Base-by-base conservation (phyloP, 2,113 vertebrate genomes). In the Ophthalmolycus amberensis region DNA sequence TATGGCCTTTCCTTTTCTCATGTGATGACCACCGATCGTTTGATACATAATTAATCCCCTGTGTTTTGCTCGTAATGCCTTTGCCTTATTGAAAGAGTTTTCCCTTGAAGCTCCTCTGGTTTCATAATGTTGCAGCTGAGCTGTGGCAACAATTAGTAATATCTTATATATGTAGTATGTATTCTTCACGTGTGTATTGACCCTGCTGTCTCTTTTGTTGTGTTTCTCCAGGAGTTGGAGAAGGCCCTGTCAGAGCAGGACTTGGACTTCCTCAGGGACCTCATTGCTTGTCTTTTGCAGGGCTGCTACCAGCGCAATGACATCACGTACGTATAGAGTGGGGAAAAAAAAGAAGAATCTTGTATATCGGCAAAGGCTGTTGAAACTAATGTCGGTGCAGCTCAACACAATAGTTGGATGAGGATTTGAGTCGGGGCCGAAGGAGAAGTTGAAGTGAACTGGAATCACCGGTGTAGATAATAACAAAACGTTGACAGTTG, bases 251-350 rank as follows among this genome's bases (percentile, higher is more conserved):
- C 97, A 54, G 95, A 95, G 82, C 97, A 99, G 83, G 97, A 99
- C 71, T 91, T 95, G 62, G 96, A 96, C 76, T 99, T 99, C 92
- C 97, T 99, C 67, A 96, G 96, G 1, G 97, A 98, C 83, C 95
- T 99, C 68, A 94, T 99, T 54, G 95, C 97, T 90, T 97, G 96
- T 91, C 95, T 99, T 67, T 94, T 99, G 87, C 98, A 98, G 94
- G 98, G 98, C 94, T 99, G 98, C 84, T 99, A 99, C 89, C 98
- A 99, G 90, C 97, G 98, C 72, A 96, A 94, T 34, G 98, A 99
- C 87, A 99, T 99, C 92, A 98, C 96, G 98, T 99, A 94, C 97
- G 98, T 97, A 85, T 82, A 29, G 9, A 3, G 34, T 14, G 2
- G 25, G 25, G 25, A 29, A 34, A 18, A n/a, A 4, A 27, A 32